These are phyloP conservation scores for Chaenocephalus aceratus DNA, from an alignment of 2,113 vertebrate species.

Conservation along the genomic window DNA sequence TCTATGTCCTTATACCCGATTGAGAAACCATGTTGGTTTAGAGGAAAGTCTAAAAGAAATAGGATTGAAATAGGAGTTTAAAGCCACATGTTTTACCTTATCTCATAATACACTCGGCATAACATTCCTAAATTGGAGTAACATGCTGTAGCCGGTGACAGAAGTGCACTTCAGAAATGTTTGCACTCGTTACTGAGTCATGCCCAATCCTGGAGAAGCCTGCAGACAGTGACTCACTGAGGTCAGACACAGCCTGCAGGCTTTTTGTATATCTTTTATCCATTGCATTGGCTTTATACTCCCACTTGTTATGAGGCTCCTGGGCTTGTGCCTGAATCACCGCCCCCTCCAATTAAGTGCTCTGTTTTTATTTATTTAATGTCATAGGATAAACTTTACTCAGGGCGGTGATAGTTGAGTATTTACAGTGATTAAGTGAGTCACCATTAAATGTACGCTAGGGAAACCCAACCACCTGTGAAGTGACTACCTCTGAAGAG, in stretches of 20 bases:
- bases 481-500: constrained; percentile 25
- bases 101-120: background rate
- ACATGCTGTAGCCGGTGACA: constrained; percentile 1
- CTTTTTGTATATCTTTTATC: constrained; percentile 41
- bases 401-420: background rate
- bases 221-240: constrained; percentile 72
- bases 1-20: background rate
- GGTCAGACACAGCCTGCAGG: constrained; percentile 70
- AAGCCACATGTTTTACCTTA: background rate
- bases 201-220: constrained; percentile 47
- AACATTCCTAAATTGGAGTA: constrained; percentile 8
- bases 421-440: constrained; percentile 42
- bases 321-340: constrained; percentile 24
- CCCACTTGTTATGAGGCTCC: constrained; percentile 47
- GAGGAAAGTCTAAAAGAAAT: background rate
- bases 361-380: constrained; percentile 46
- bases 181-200: constrained; percentile 55
- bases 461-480: constrained; percentile 29
- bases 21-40: background rate
- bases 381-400: constrained; percentile 28
- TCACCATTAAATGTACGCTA: constrained; percentile 31
- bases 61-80: background rate
- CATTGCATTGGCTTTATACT: constrained; percentile 29
- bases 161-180: constrained; percentile 41
- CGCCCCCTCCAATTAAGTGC: constrained; percentile 40